Base-by-base conservation (phyloP, 92 coral and sea anemone genomes). In the Zoanthus solanderi region DNA sequence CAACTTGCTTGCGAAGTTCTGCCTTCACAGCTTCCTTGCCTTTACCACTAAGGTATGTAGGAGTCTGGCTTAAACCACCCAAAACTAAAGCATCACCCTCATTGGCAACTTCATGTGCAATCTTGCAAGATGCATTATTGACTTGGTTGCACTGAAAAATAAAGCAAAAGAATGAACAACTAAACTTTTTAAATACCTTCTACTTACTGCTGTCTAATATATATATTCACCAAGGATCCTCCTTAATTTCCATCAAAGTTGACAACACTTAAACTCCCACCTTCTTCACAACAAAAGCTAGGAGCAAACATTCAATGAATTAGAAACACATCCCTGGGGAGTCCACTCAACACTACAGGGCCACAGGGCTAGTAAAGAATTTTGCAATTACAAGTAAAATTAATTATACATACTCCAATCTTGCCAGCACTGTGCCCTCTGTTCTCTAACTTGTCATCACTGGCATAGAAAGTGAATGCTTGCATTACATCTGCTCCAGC, bases 61-160 rank as follows among this genome's bases (percentile, higher is more conserved):
- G 99, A 4, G 99, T 97, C 88, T 97, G 99, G 78, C 93, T 89
- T 45, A 97, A 92, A 14, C 99, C 98, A 15, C 99, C 99, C 80
- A 95, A 94, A 81, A 96, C 98, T 60, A 97, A 85, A 72, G 94
- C 92, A 85, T 91, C 96, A 37, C 95, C 98, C 86, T 97, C 99
- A 74, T 92, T 75, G 4, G 99, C 97, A 71, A 94, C 98, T 75
- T 95, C 94, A 56, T 79, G 93, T 15, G 99, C 99, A 78, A 97
- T 85, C 79, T 97, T 98, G 89, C 99, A 97, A 10, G 99, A 94
- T 8, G 99, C 98, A 74, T 97, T 94, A 86, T 97, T 97, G 58
- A 97, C 88, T 5, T 92, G 90, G 63, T 57, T 78, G 83, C 90
- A 90, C 98, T 96, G 76, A 23, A 8, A 72, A 12, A 13, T 5